A percentile compares a stretch with the other conserved stretches of the same genome.
phyloP scores from a whole-genome alignment of 2,888 invertebrate genomes.

The Agrochola circellaris region DNA sequence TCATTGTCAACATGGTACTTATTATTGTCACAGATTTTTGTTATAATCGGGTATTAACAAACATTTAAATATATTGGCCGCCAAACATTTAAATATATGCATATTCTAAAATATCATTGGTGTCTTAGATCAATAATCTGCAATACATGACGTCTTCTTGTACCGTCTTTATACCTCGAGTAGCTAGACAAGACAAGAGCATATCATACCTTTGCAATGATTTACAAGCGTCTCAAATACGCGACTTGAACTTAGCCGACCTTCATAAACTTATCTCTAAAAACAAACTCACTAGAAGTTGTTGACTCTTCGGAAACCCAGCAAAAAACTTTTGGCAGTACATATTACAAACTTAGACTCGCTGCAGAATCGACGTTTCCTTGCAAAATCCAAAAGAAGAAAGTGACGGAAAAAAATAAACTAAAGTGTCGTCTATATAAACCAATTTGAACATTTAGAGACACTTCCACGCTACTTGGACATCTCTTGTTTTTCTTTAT shows the following conservation, averaged over 20 bases:
- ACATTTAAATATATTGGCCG: neutral
- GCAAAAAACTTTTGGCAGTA: neutral
- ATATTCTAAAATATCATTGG: neutral
- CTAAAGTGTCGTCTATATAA: slow-evolving; percentile 3
- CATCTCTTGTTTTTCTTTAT: neutral
- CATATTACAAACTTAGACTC: neutral
- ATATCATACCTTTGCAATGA: neutral
- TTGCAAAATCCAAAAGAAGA: neutral
- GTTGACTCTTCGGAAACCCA: slow-evolving; percentile 19
- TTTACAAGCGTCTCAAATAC: neutral
- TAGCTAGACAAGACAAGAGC: neutral
- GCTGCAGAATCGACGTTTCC: neutral
- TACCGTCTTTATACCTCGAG: neutral
- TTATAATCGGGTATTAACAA: slow-evolving; percentile 3
- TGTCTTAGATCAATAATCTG: neutral
- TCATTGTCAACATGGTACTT: neutral
- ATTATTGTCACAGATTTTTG: neutral
- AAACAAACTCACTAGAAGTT: slow-evolving; percentile 2
- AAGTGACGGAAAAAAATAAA: neutral
- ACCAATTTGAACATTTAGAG: neutral
- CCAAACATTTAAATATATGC: neutral
- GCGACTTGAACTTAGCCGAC: slow-evolving; percentile 37
- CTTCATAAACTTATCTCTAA: slow-evolving; percentile 25
- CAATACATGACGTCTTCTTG: neutral
- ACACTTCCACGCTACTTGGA: neutral